Evolutionary conservation across 2,113 vertebrate species (phyloP), one percentile per base, ranked within the genome.

Genomic region (Pristiophorus japonicus): DNA sequence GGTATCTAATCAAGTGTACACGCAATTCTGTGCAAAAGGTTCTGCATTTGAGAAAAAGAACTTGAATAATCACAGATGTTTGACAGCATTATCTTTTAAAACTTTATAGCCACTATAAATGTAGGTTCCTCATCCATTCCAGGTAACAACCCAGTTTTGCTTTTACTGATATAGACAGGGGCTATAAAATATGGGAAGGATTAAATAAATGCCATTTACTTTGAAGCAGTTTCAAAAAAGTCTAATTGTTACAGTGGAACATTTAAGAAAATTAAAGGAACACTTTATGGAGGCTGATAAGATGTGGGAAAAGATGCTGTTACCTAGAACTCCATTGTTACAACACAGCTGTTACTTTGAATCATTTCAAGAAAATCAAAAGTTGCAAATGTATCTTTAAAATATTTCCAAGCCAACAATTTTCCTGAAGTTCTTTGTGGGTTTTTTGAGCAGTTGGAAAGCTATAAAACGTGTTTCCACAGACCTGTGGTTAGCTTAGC

Each of bases 61-160:
- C 42, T 94, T 70, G 47, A 94, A 94, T 94, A 94, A 94, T 94
- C 93, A 27, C 93, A 94, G 65, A 94, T 67, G 91, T 65, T 42
- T 93, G 18, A 51, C 30, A 90, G 51, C 51, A 42, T 45, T 67
- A 65, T 42, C n/a, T 65, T 94, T 66, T 38, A 66, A 94, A 70
- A 34, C 93, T 73, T 94, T 73, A 47, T 45, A 14, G 38, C 93
- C 45, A 70, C 65, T 16, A 38, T 67, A 65, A 45, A 94, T 47
- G 34, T 27, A 47, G 65, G 38, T 67, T 67, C 45, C 24, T 45
- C 24, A 70, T 7, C 42, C 51, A 70, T 45, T 20, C 63, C 63
- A 66, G 42, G 65, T 65, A 94, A 94, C 38, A 70, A 66, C 7
- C 55, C 91, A 45, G 66, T 73, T 70, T 45, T 73, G 42, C 66